Evolutionary conservation across 2,113 vertebrate species (phyloP).

Genomic region (Odocoileus hemionus): DNA sequence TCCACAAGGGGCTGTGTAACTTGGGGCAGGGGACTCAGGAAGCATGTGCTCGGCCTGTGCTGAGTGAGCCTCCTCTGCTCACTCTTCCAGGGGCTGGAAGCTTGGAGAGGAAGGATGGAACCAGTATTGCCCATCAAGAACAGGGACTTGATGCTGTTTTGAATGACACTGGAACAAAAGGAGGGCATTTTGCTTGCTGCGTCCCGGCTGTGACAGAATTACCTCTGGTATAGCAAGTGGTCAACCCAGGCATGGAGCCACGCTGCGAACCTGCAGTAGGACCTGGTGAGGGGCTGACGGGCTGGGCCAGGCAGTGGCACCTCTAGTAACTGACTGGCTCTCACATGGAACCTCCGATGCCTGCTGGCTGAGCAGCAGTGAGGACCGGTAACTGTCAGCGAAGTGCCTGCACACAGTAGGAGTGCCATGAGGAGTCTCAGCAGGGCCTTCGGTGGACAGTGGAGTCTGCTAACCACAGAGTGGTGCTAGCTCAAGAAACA

Average conservation of each 20-base stretch:
- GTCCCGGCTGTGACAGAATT: neutral
- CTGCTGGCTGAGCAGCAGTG: fast-evolving
- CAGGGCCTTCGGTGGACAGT: fast-evolving
- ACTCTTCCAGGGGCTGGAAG: neutral
- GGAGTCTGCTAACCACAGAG: fast-evolving
- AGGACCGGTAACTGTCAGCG: neutral
- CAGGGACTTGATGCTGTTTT: neutral
- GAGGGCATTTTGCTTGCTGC: neutral
- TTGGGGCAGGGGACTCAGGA: too few relatives aligned
- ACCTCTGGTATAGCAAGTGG: neutral
- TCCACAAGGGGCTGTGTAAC: neutral
- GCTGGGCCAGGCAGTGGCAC: neutral
- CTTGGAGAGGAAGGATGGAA: too few relatives aligned
- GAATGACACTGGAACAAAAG: fast-evolving
- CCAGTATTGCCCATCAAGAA: neutral
- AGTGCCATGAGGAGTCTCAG: neutral
- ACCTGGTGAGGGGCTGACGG: neutral
- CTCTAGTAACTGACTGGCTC: neutral
- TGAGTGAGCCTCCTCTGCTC: neutral
- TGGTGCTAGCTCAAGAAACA: too few relatives aligned
- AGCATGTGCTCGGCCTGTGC: neutral
- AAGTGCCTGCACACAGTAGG: neutral
- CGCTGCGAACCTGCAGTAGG: fast-evolving
- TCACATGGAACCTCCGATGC: fast-evolving
- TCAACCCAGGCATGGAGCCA: too few relatives aligned